phyloP scores from a whole-genome alignment of 2,113 vertebrate genomes.

The Sminthopsis crassicaudata region DNA sequence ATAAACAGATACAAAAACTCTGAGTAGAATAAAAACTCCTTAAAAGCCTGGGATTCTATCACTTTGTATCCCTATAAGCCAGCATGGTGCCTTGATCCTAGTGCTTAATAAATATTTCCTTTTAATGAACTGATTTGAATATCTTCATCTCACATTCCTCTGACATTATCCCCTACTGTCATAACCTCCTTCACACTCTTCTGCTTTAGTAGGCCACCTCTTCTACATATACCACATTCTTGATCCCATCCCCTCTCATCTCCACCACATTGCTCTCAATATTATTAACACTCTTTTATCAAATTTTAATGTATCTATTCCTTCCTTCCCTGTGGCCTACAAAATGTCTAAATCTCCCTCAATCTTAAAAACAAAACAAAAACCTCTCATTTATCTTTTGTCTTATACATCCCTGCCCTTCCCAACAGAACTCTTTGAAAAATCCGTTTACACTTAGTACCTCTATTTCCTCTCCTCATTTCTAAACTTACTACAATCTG shows the following conservation, averaged over 20 bases:
- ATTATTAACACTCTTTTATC: neutral
- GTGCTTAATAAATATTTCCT: neutral
- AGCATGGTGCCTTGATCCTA: neutral
- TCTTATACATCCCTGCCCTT: neutral
- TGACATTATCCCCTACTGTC: neutral
- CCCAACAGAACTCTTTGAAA: neutral
- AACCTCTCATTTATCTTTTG: neutral
- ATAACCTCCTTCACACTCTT: neutral
- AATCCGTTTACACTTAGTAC: neutral
- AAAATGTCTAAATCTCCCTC: neutral
- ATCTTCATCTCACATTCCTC: neutral
- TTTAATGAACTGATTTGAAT: neutral
- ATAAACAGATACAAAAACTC: neutral
- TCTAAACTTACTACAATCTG: neutral
- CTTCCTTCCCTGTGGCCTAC: neutral
- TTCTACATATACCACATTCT: neutral
- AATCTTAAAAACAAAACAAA: neutral
- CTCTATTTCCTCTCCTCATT: neutral
- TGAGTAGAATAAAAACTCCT: neutral
- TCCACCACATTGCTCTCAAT: neutral
- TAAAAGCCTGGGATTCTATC: neutral
- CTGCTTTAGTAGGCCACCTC: neutral
- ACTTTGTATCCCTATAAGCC: neutral
- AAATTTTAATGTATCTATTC: neutral
- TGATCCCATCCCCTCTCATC: neutral